Percentiles rank a stretch among this genome's conserved stretches.
These are phyloP conservation scores for Brachionus rubens DNA, from an alignment of 1,140 invertebrate species.

Conservation along the genomic window DNA sequence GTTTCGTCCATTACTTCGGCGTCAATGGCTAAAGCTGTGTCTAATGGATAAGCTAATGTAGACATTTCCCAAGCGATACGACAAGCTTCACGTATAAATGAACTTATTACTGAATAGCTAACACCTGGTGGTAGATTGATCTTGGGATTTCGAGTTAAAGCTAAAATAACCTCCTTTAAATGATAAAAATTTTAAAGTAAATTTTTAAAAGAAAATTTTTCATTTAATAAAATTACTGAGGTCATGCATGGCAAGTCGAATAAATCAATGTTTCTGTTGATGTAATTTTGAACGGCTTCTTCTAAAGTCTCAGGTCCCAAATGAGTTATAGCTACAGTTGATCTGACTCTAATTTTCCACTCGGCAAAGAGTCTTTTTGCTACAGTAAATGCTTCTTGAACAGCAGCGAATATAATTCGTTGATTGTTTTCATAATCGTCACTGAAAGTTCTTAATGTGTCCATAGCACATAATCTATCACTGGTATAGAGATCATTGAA, in stretches of 20 bases:
- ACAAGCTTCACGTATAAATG: constrained; percentile 58
- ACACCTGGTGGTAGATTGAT: constrained; percentile 55
- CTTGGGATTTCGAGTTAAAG: constrained; percentile 55
- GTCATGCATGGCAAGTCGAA: constrained; percentile 57
- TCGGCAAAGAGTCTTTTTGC: constrained; percentile 58
- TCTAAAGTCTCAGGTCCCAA: constrained; percentile 59
- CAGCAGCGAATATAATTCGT: constrained; percentile 54
- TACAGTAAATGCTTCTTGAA: constrained; percentile 58
- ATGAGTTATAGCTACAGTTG: constrained; percentile 57
- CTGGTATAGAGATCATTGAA: constrained; percentile 58
- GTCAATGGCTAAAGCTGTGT: constrained; percentile 56
- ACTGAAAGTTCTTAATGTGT: constrained; percentile 54
- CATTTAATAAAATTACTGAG: constrained; percentile 51
- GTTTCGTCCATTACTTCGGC: constrained; percentile 58
- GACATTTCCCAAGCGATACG: constrained; percentile 59
- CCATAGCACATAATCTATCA: constrained; percentile 58
- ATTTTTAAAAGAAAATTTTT: not conserved
- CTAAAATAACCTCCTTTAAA: constrained; percentile 57
- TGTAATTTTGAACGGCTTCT: constrained; percentile 59
- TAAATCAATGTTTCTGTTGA: constrained; percentile 59
- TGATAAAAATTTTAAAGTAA: constrained; percentile 1
- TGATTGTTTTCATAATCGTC: constrained; percentile 60
- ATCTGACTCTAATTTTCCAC: constrained; percentile 59
- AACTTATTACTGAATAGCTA: constrained; percentile 54
- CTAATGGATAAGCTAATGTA: constrained; percentile 57